Evolutionary conservation across 2,888 invertebrate genomes (phyloP).

Genomic region (Amiota mariae): DNA sequence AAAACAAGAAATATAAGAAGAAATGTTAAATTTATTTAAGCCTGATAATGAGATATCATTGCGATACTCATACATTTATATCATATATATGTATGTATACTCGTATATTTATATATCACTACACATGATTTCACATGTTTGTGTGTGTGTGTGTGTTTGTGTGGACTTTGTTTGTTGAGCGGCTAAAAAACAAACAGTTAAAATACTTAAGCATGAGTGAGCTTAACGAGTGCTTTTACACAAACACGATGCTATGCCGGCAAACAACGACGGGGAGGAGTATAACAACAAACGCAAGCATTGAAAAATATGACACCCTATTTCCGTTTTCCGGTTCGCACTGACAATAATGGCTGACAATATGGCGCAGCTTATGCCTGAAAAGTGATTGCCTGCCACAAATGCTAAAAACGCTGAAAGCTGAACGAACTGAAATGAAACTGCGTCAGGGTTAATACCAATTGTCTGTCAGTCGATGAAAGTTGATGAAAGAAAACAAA

Average conservation of each 20-base stretch:
- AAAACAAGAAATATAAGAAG: slow-evolving; percentile 39
- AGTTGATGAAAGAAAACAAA: too few species aligned
- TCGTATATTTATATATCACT: slow-evolving; percentile 8
- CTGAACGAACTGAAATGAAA: slow-evolving; percentile 1
- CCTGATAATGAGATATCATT: slow-evolving; percentile 55
- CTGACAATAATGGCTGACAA: slow-evolving; percentile 64
- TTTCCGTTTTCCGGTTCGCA: slow-evolving; percentile 54
- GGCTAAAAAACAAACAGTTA: slow-evolving; percentile 37
- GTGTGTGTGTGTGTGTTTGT: slow-evolving; percentile 6
- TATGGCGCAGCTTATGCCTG: slow-evolving; percentile 59
- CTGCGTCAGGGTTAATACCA: not conserved
- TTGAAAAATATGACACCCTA: slow-evolving; percentile 60
- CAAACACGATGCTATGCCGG: slow-evolving; percentile 31
- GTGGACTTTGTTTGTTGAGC: not conserved
- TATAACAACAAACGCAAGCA: slow-evolving; percentile 16
- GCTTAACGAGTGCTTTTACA: slow-evolving; percentile 57
- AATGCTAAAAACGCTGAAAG: too few species aligned
- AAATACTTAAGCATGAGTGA: slow-evolving; percentile 50
- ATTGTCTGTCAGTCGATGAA: too few species aligned
- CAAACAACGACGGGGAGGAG: slow-evolving; percentile 19
- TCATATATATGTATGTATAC: slow-evolving; percentile 29
- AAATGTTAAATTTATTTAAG: slow-evolving; percentile 56
- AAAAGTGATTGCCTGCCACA: slow-evolving; percentile 56
- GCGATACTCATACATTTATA: not conserved
- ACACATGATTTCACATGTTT: not conserved